Evolutionary conservation across 2,113 vertebrate species (phyloP).

Genomic region (Nipponia nippon): DNA sequence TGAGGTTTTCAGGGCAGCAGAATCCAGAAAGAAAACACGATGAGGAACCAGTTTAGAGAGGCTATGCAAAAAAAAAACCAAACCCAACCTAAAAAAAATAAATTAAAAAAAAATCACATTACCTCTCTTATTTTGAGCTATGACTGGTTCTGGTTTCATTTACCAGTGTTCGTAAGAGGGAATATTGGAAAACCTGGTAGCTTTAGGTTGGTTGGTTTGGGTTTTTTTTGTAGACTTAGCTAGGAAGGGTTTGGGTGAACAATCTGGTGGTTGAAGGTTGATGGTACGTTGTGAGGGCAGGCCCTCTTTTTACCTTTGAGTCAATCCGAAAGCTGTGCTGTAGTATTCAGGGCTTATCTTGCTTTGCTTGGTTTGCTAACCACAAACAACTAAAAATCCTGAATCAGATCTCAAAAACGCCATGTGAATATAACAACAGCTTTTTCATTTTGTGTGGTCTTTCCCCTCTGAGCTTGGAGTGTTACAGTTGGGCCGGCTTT

Average conservation of each 20-base stretch:
- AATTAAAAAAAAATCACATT: not conserved
- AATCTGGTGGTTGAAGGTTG: not conserved
- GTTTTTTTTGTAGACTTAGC: rapidly evolving
- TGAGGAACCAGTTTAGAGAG: not conserved
- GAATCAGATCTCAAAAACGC: not conserved
- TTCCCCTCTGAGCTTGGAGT: not conserved
- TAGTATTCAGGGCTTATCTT: not conserved
- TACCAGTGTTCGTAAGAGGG: not conserved
- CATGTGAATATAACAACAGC: not conserved
- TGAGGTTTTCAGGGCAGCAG: not conserved
- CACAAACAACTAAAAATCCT: not conserved
- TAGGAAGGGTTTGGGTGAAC: not conserved
- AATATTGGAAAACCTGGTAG: not conserved
- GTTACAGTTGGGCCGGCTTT: not conserved
- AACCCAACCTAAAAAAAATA: no score
- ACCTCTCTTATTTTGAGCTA: not conserved
- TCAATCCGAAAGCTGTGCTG: not conserved
- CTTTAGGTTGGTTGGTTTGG: no score
- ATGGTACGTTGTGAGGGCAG: not conserved
- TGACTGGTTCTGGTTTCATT: not conserved
- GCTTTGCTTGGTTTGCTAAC: not conserved
- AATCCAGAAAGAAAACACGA: not conserved
- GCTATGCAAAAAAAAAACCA: not conserved
- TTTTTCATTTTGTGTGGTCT: not conserved
- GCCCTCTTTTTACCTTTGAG: no score